phyloP scores from a whole-genome alignment of 2,888 invertebrate species.

The Synanthedon tipuliformis region DNA sequence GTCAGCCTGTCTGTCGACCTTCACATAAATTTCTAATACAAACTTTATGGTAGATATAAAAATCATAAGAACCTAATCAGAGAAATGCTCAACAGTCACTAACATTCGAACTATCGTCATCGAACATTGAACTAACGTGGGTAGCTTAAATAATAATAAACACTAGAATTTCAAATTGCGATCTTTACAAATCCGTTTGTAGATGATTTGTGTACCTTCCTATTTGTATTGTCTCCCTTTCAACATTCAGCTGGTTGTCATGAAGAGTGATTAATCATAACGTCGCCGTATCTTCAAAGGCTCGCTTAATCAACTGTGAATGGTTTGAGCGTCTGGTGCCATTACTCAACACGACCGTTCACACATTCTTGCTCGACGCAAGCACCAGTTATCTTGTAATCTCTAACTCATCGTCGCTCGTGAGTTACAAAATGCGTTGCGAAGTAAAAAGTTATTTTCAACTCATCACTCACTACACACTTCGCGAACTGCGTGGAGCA shows the following conservation, averaged over 20 bases:
- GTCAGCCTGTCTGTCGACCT: too few species aligned
- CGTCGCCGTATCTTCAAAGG: conserved; percentile 53
- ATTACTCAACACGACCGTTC: conserved; percentile 51
- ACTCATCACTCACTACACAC: background rate
- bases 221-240: background rate
- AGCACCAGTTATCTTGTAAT: conserved; percentile 31
- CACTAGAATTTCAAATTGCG: background rate
- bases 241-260: conserved; percentile 34
- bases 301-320: conserved; percentile 61
- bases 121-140: too few species aligned
- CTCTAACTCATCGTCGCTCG: conserved; percentile 21
- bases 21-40: too few species aligned
- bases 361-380: conserved; percentile 44
- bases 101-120: too few species aligned
- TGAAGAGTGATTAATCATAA: conserved; percentile 59
- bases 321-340: conserved; percentile 40
- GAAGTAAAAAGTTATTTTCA: background rate
- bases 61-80: too few species aligned
- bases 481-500: background rate
- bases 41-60: too few species aligned
- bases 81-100: too few species aligned
- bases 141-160: too few species aligned
- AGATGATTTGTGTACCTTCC: background rate
- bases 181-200: background rate
- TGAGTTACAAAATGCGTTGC: background rate